phyloP scores from a whole-genome alignment of 2,113 vertebrate species.

The Setophaga coronata region DNA sequence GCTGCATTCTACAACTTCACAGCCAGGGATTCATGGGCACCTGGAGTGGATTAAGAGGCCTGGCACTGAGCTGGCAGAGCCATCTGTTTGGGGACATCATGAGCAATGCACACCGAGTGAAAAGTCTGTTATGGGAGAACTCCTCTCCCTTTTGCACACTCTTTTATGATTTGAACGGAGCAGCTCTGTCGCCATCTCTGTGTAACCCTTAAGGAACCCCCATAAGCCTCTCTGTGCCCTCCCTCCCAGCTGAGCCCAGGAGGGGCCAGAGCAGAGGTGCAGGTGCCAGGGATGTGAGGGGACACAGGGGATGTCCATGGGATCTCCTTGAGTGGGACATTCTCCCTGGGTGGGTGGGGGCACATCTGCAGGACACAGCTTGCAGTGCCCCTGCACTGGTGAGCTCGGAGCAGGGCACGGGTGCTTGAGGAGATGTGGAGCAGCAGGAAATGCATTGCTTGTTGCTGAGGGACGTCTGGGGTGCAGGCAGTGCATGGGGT shows the following conservation, averaged over 20 bases:
- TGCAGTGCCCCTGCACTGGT: neutral
- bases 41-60: neutral
- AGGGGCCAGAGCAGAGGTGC: neutral
- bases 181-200: accelerated
- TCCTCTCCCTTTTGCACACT: neutral
- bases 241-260: neutral
- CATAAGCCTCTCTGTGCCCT: neutral
- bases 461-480: neutral
- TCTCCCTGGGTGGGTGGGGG: neutral
- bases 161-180: neutral
- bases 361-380: neutral
- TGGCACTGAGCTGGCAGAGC: neutral
- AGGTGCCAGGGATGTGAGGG: too few species aligned
- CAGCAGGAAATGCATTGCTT: neutral
- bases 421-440: neutral
- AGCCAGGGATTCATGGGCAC: neutral
- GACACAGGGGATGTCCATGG: neutral
- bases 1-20: neutral
- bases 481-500: accelerated
- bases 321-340: neutral
- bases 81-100: neutral
- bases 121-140: neutral
- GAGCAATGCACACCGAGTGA: neutral
- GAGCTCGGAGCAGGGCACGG: neutral
- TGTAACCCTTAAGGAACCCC: neutral